Evolutionary conservation across 2,888 invertebrate species (phyloP).

Genomic region (Shargacucullia verbasci): DNA sequence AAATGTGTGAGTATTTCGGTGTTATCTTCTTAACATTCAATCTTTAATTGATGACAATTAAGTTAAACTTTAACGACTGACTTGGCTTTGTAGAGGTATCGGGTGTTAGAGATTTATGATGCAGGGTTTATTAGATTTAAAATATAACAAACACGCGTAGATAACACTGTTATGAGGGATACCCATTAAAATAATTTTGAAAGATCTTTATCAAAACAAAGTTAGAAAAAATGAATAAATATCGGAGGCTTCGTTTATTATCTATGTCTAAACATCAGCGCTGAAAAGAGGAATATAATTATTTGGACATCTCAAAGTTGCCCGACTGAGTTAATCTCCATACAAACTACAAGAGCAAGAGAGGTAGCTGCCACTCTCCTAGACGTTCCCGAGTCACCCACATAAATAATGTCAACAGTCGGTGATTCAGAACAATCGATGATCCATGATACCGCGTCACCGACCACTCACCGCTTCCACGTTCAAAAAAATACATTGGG

Average conservation of each 20-base stretch:
- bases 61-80: slow-evolving; percentile 45
- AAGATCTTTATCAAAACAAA: slow-evolving; percentile 16
- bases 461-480: slow-evolving; percentile 72
- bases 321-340: slow-evolving; percentile 57
- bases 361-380: slow-evolving; percentile 69
- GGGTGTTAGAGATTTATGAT: slow-evolving; percentile 26
- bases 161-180: slow-evolving; percentile 3
- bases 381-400: slow-evolving; percentile 66
- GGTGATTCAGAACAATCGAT: slow-evolving; percentile 73
- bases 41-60: slow-evolving; percentile 52
- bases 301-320: slow-evolving; percentile 34
- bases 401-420: slow-evolving; percentile 81
- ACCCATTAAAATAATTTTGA: not conserved
- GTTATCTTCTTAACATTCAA: slow-evolving; percentile 50
- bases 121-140: slow-evolving; percentile 12
- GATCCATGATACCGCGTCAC: slow-evolving; percentile 76
- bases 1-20: slow-evolving; percentile 44
- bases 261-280: slow-evolving; percentile 21
- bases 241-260: slow-evolving; percentile 20
- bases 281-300: slow-evolving; percentile 31
- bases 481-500: slow-evolving; percentile 66
- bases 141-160: slow-evolving; percentile 12
- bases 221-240: slow-evolving; percentile 20
- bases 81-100: slow-evolving; percentile 21
- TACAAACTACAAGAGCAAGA: slow-evolving; percentile 57